phyloP scores from a whole-genome alignment of 2,797 vertebrate species.

The Rhinella marina region DNA sequence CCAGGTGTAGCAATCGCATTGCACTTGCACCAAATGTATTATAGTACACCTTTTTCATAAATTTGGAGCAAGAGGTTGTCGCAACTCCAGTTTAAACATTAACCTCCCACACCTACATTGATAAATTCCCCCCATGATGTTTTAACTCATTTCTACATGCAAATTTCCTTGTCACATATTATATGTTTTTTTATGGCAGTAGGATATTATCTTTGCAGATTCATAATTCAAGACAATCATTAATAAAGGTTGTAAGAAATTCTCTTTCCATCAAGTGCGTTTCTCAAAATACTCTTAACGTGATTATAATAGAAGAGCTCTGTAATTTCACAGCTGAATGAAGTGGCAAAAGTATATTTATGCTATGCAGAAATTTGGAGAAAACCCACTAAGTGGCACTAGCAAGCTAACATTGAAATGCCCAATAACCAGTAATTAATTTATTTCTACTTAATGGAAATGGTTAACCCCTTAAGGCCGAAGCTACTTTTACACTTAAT shows the following conservation, averaged over 20 bases:
- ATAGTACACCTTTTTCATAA: too few species aligned
- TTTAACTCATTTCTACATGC: neutral
- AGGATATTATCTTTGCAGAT: neutral
- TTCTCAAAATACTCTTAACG: neutral
- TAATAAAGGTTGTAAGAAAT: neutral
- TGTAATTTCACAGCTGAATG: neutral
- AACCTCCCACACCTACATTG: too few species aligned
- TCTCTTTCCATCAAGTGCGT: neutral
- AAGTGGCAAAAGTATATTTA: neutral
- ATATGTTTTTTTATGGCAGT: neutral
- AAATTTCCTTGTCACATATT: neutral
- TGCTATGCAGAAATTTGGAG: neutral
- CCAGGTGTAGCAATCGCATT: too few species aligned
- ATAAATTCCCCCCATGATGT: too few species aligned
- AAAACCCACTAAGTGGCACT: slow-evolving; percentile 4
- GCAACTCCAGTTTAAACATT: too few species aligned
- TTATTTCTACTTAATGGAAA: neutral
- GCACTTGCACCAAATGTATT: too few species aligned
- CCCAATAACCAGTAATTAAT: neutral
- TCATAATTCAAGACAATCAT: neutral
- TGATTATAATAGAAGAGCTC: neutral
- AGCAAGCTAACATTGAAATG: neutral
- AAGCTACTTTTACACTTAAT: too few species aligned
- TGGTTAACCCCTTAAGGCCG: too few species aligned
- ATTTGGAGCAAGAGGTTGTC: too few species aligned